Base-by-base conservation (phyloP, 1,140 invertebrate species). In the Philopotamus ludificatus region DNA sequence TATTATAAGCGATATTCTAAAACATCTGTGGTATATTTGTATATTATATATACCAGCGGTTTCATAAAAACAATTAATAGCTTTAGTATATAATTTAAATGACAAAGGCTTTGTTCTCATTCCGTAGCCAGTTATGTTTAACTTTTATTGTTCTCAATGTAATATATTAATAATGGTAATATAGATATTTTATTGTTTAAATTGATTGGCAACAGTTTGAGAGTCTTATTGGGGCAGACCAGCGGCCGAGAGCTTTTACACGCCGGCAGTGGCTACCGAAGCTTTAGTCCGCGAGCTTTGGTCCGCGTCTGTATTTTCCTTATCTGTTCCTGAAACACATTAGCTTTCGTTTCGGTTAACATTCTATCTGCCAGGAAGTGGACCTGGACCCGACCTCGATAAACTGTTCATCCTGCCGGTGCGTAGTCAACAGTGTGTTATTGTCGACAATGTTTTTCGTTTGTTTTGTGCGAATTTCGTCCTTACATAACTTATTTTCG, bases 251-350 rank as follows among this genome's bases (percentile, higher is more conserved):
- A 60, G 57, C 44, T 60, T 60, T 60, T 23, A 41, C 57, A 45
- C 25, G 41, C 21, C 18, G n/a, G 28, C 57, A 60, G 57, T 60
- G 41, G 57, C 57, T 21, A 49, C 57, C 20, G 57, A 26, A 60
- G 57, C 42, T 60, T 60, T 60, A 15, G 42, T 23, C 16, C 42
- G 57, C 21, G 39, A 60, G 44, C 42, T 60, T 47, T 21, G 54
- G 34, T 15, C 39, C 18, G 8, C 4, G 1, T 42, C 47, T n/a
- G 22, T 15, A 16, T 50, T 34, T 55, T 34, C 51, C 51, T 55
- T 55, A 55, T 55, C 51, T 55, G 20, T 55, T 15, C 28, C 12
- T 16, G 42, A 26, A 20, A 7, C 16, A 28, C 41, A 47, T 47
- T 26, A 47, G 44, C 41, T 60, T 60, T 60, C 42, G 42, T 57